Conservation (phyloP, 2,113 vertebrate species). For the Hyaena hyaena region DNA sequence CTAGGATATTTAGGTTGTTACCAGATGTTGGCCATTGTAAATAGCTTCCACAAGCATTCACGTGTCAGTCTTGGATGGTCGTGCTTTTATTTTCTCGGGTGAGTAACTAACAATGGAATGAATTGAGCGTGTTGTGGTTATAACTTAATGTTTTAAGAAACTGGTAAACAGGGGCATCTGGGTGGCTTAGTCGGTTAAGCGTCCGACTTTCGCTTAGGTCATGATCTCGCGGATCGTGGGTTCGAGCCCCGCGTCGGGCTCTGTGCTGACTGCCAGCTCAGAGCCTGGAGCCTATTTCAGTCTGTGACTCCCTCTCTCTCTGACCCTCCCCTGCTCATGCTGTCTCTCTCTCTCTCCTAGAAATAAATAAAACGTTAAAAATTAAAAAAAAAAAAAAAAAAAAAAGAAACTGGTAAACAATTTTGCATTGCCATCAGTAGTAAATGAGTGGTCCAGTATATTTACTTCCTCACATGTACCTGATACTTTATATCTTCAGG, state of each 20-base stretch:
- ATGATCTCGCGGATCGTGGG: too few species aligned
- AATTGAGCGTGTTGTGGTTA: not conserved
- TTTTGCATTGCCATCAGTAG: not conserved
- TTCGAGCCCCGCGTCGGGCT: too few species aligned
- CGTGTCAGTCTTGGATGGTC: not conserved
- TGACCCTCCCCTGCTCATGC: too few species aligned
- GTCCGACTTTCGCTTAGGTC: too few species aligned
- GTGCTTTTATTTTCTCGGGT: not conserved
- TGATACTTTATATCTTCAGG: not conserved
- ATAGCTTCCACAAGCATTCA: not conserved
- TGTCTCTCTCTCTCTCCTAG: too few species aligned
- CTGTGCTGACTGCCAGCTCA: too few species aligned
- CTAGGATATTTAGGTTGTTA: not conserved
- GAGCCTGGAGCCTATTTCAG: too few species aligned
- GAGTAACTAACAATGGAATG: not conserved
- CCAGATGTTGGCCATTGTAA: not conserved
- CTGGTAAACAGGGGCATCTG: too few species aligned
- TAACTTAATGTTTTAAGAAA: not conserved
- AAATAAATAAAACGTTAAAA: too few species aligned
- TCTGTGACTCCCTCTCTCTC: too few species aligned
- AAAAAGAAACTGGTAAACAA: not conserved
- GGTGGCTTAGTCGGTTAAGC: too few species aligned
- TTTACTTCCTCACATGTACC: not conserved
- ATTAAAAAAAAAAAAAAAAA: too few species aligned
- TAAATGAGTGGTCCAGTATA: not conserved